These are phyloP conservation scores for Passer domesticus DNA, from an alignment of 2,113 vertebrate species.

Conservation along the genomic window DNA sequence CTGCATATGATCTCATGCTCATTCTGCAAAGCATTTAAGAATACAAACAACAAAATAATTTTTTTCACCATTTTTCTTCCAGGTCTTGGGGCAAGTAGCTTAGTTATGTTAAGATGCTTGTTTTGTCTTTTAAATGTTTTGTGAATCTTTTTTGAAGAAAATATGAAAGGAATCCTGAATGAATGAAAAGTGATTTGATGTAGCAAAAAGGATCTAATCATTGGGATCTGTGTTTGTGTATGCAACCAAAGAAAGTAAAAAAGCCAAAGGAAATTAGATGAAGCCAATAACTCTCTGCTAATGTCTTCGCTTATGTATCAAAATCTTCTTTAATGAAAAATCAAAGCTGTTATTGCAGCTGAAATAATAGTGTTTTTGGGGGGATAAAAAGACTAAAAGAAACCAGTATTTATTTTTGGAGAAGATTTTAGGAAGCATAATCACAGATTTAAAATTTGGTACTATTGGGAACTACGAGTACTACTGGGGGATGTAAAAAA, in stretches of 20 bases:
- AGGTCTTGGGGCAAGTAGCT: neutral
- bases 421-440: neutral
- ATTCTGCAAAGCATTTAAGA: neutral
- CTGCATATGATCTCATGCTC: neutral
- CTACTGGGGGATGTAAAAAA: neutral
- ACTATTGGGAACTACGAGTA: neutral
- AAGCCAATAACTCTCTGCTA: slow-evolving; percentile 64
- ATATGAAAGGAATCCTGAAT: slow-evolving; percentile 18
- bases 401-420: neutral
- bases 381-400: neutral
- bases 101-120: slow-evolving; percentile 3
- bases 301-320: slow-evolving; percentile 61
- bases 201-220: neutral
- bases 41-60: neutral
- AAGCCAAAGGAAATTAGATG: slow-evolving; percentile 23
- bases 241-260: slow-evolving; percentile 29
- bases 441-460: neutral
- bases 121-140: slow-evolving; percentile 64
- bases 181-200: neutral
- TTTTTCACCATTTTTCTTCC: neutral
- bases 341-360: slow-evolving; percentile 38
- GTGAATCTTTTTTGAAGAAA: slow-evolving; percentile 42
- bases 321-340: slow-evolving; percentile 53
- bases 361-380: neutral
- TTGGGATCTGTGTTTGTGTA: slow-evolving; percentile 42